Evolutionary conservation across 2,888 invertebrate species (phyloP).

Genomic region (Electrophaes corylata): DNA sequence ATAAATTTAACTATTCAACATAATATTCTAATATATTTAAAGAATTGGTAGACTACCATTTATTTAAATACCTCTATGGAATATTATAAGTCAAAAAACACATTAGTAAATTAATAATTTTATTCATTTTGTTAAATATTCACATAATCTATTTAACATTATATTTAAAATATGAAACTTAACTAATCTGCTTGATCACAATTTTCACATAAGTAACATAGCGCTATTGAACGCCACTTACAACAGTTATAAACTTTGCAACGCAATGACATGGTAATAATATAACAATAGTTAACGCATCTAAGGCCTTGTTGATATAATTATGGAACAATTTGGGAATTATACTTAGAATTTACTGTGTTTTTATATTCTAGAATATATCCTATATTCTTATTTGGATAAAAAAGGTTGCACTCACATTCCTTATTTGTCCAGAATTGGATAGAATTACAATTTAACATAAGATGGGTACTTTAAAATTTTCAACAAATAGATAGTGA

Average conservation of each 20-base stretch:
- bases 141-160: conserved; percentile 76
- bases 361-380: neutral
- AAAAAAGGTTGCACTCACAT: too few species aligned
- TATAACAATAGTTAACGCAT: conserved; percentile 69
- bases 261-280: conserved; percentile 55
- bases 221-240: conserved; percentile 32
- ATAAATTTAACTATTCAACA: too few species aligned
- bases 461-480: too few species aligned
- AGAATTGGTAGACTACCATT: too few species aligned
- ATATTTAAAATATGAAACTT: conserved; percentile 80
- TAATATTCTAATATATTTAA: too few species aligned
- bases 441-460: too few species aligned
- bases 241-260: conserved; percentile 68
- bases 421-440: too few species aligned
- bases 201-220: conserved; percentile 60
- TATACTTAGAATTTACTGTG: conserved; percentile 7
- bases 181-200: conserved; percentile 78
- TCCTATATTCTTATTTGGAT: neutral
- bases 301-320: conserved; percentile 68
- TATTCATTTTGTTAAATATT: conserved; percentile 81
- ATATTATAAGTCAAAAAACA: conserved; percentile 44
- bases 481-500: too few species aligned
- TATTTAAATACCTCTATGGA: too few species aligned
- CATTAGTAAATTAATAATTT: conserved; percentile 82
- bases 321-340: conserved; percentile 27